These are phyloP conservation scores for Diaphora mendica DNA, from an alignment of 2,888 invertebrate genomes.

Conservation along the genomic window DNA sequence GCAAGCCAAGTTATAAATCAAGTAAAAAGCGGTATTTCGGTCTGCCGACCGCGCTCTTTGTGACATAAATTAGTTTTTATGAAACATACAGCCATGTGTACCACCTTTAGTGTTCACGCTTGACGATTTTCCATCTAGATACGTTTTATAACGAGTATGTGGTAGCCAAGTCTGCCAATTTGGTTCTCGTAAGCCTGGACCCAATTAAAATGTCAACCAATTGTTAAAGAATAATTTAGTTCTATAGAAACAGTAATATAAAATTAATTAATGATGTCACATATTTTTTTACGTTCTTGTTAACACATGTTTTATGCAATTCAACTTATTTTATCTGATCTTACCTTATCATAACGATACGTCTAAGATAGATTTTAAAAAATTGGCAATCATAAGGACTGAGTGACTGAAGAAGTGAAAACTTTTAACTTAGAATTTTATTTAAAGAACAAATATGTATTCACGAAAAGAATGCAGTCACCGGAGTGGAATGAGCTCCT, in stretches of 20 bases:
- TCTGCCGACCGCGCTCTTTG: slow-evolving; percentile 46
- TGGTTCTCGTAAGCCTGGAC: background rate
- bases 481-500: background rate
- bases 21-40: slow-evolving; percentile 53
- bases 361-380: no score
- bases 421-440: no score
- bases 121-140: slow-evolving; percentile 24
- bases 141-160: background rate
- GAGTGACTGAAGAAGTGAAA: no score
- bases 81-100: slow-evolving; percentile 29
- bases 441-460: no score
- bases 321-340: no score
- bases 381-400: no score
- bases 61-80: slow-evolving; percentile 52
- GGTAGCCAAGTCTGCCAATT: background rate
- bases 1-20: slow-evolving; percentile 52
- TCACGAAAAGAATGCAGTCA: background rate
- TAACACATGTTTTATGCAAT: no score
- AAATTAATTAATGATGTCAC: no score
- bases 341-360: no score
- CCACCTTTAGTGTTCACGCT: slow-evolving; percentile 26
- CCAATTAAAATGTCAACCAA: background rate
- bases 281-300: no score
- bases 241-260: no score
- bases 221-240: no score